These are phyloP conservation scores for Brachionus rotundiformis DNA, from an alignment of 1,140 invertebrate species.

Conservation along the genomic window DNA sequence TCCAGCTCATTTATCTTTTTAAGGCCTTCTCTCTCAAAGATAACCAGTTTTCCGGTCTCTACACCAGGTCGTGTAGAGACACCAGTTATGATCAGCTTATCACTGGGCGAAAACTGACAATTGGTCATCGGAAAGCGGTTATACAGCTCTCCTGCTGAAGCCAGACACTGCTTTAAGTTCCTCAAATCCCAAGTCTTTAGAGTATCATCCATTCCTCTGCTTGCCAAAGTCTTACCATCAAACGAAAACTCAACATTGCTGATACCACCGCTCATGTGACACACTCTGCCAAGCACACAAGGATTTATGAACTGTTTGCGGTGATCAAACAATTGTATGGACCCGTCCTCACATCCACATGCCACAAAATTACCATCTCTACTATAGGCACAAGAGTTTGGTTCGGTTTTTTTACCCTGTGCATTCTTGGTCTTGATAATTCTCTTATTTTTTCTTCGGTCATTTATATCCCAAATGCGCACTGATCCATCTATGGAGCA, in stretches of 20 bases:
- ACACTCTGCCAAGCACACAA: slow-evolving; percentile 70
- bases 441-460: slow-evolving; percentile 72
- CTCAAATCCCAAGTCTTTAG: slow-evolving; percentile 92
- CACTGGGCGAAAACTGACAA: slow-evolving; percentile 89
- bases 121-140: slow-evolving; percentile 84
- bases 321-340: slow-evolving; percentile 96
- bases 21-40: slow-evolving; percentile 79
- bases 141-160: slow-evolving; percentile 72
- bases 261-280: slow-evolving; percentile 74
- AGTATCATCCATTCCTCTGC: slow-evolving; percentile 83
- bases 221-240: slow-evolving; percentile 76
- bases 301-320: slow-evolving; percentile 69
- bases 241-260: slow-evolving; percentile 87
- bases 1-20: slow-evolving; percentile 70
- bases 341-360: slow-evolving; percentile 89
- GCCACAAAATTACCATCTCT: slow-evolving; percentile 84
- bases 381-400: slow-evolving; percentile 72
- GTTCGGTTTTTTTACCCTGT: slow-evolving; percentile 83
- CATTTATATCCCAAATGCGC: slow-evolving; percentile 49
- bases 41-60: slow-evolving; percentile 75
- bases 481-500: slow-evolving; percentile 79
- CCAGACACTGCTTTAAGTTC: slow-evolving; percentile 77
- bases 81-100: slow-evolving; percentile 82
- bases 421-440: slow-evolving; percentile 85
- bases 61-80: slow-evolving; percentile 65